Evolutionary conservation across 2,888 invertebrate species (phyloP).

Genomic region (Empis livida): DNA sequence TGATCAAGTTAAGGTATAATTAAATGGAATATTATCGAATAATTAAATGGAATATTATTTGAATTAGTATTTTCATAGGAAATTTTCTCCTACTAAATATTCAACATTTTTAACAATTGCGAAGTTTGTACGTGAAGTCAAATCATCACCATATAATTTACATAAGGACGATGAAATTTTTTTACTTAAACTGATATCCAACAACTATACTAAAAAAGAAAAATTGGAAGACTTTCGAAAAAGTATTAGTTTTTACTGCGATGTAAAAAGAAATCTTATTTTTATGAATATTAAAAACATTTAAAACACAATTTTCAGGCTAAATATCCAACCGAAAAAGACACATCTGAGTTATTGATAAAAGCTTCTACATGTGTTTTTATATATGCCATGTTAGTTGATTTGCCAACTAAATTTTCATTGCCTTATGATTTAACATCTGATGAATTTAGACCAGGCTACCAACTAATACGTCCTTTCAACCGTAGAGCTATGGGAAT

Average conservation of each 20-base stretch:
- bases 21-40: too few relatives aligned
- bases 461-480: background rate
- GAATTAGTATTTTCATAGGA: too few relatives aligned
- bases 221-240: background rate
- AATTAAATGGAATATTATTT: too few relatives aligned
- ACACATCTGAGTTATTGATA: background rate
- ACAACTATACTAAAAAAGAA: background rate
- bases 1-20: constrained; percentile 4
- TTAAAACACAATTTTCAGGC: background rate
- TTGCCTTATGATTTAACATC: background rate
- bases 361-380: background rate
- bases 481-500: background rate
- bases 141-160: background rate
- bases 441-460: background rate
- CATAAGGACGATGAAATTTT: background rate
- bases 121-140: background rate
- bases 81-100: too few relatives aligned
- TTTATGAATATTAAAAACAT: too few relatives aligned
- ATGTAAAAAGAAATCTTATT: background rate
- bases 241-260: background rate
- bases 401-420: background rate
- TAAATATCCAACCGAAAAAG: background rate
- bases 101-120: background rate
- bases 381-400: background rate
- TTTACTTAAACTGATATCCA: background rate